Base-by-base conservation (phyloP, 2,797 vertebrate genomes). In the Sebastiscus albofasciatus region DNA sequence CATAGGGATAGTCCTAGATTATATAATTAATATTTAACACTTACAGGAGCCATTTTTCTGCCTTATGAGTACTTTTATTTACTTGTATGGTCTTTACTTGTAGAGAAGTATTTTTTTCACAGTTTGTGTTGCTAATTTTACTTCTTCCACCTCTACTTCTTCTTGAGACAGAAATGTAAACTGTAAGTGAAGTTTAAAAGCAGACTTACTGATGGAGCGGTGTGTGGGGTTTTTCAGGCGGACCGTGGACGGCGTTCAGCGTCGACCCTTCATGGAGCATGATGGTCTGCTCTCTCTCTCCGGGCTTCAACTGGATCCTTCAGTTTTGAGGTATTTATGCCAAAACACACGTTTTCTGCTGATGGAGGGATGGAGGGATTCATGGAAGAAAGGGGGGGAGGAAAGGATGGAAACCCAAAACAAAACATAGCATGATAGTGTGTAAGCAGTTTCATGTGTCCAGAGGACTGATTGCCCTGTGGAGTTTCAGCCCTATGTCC, bases 361-460 rank as follows among this genome's bases (percentile, higher is more conserved):
- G 77, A 9, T 67, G 46, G 71, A 59, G 72, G 80, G 78, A 85
- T 76, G 69, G 55, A 80, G 85, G 84, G 36, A 29, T 42, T n/a
- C 2, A 5, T 55, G 20, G 18, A 31, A 11, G 36, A 4, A 18
- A 2, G 6, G 13, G 26, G 39, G 67, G 61, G 27, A 39, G 79
- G 36, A 67, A 24, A 93, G 95, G 94, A 96, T 95, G 95, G 89
- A 87, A 87, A 90, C 73, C 87, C 83, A 89, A 93, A 94, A 94
- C 91, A 93, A 95, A 95, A 95, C 92, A 93, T 93, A 93, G 95
- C 97, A 97, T 97, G 97, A 98, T 97, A 96, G 96, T 96, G 94
- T 97, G 95, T 98, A 98, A 98, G 96, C 97, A 97, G 96, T 97
- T 98, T 97, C 97, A 98, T 98, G 97, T 98, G 97, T 97, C 97